These are phyloP conservation scores for Hedya salicella DNA, from an alignment of 2,888 invertebrate genomes.

Conservation along the genomic window DNA sequence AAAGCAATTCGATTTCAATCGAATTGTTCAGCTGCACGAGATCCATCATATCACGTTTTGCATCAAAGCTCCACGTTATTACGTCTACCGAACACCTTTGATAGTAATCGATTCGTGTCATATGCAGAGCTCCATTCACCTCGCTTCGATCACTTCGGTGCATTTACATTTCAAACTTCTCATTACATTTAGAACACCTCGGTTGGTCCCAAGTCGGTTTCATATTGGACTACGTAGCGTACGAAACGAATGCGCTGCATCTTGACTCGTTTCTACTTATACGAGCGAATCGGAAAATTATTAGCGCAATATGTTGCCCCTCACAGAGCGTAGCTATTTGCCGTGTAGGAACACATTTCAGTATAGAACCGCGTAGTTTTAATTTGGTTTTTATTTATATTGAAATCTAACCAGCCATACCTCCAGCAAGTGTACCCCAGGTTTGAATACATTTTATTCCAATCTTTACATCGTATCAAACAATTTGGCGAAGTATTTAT, in stretches of 20 bases:
- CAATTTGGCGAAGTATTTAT: too few relatives aligned
- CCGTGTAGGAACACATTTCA: too few relatives aligned
- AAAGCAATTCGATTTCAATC: background rate
- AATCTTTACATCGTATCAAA: too few relatives aligned
- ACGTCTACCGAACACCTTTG: slow-evolving; percentile 9
- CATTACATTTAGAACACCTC: slow-evolving; percentile 18
- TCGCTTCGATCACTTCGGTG: slow-evolving; percentile 11
- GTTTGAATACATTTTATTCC: too few relatives aligned
- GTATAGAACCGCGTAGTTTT: too few relatives aligned
- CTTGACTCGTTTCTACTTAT: slow-evolving; percentile 2
- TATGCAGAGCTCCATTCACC: slow-evolving; percentile 13
- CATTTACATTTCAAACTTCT: slow-evolving; percentile 25
- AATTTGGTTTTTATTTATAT: too few relatives aligned
- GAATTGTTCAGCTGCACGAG: background rate
- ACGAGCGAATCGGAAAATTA: background rate
- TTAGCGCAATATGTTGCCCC: background rate
- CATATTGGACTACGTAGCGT: slow-evolving; percentile 10
- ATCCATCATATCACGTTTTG: background rate
- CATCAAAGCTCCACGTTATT: background rate
- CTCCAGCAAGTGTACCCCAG: too few relatives aligned
- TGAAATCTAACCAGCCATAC: too few relatives aligned
- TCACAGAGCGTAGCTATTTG: background rate
- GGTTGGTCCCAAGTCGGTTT: background rate
- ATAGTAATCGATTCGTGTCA: slow-evolving; percentile 21
- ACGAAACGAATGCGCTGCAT: slow-evolving; percentile 2